Percentiles rank a stretch among this genome's conserved stretches.
Conservation (phyloP, 2,113 vertebrate species). For the Passer domesticus region DNA sequence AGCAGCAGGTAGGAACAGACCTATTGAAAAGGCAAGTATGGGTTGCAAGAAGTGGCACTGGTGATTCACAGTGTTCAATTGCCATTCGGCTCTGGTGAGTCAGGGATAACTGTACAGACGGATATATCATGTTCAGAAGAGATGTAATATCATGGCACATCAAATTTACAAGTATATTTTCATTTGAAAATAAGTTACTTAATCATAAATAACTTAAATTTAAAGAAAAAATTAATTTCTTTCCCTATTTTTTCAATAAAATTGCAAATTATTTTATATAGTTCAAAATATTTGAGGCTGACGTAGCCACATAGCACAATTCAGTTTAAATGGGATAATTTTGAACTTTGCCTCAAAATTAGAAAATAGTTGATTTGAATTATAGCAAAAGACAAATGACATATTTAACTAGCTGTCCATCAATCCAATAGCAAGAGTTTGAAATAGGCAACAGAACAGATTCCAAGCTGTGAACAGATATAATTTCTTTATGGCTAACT, state of each 20-base stretch:
- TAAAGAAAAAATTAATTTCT: constrained; percentile 28
- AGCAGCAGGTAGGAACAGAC: not conserved
- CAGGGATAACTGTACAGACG: not conserved
- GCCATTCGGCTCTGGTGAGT: not conserved
- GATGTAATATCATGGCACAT: not conserved
- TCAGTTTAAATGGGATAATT: constrained; percentile 54
- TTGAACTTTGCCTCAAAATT: constrained; percentile 45
- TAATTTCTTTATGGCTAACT: constrained; percentile 8
- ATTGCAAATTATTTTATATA: constrained; percentile 49
- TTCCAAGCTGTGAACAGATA: constrained; percentile 43
- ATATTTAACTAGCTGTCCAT: not conserved
- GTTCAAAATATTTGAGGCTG: constrained; percentile 45
- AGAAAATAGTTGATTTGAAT: constrained; percentile 42
- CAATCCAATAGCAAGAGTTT: not conserved
- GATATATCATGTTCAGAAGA: not conserved
- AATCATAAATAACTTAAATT: not conserved
- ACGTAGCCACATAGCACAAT: constrained; percentile 33
- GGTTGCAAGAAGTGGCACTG: not conserved
- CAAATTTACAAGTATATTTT: not conserved
- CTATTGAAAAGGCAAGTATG: not conserved
- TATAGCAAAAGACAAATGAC: not conserved
- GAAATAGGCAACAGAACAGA: not conserved
- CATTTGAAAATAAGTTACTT: not conserved
- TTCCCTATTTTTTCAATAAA: constrained; percentile 48
- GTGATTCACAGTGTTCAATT: not conserved